Percentiles rank a stretch among this genome's conserved stretches.
These are phyloP conservation scores for Octomys mimax DNA, from an alignment of 2,797 vertebrate species.

Conservation along the genomic window DNA sequence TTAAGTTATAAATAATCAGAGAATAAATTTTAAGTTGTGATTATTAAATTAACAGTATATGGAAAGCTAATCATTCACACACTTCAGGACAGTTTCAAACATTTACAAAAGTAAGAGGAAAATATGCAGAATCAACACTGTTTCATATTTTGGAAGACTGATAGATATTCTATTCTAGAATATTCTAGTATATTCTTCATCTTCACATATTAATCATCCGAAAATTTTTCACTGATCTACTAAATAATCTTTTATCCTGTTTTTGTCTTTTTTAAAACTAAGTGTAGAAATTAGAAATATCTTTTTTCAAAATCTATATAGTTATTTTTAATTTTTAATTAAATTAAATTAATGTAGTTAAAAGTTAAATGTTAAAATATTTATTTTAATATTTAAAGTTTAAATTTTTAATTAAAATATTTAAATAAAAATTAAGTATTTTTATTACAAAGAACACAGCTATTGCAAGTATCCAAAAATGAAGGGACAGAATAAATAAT, in stretches of 20 bases:
- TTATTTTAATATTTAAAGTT: too few species aligned
- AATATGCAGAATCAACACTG: background rate
- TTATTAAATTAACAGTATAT: background rate
- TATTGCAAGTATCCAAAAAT: background rate
- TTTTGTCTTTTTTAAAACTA: background rate
- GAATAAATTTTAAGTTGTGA: background rate
- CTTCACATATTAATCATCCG: background rate
- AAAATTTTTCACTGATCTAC: background rate
- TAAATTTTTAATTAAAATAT: too few species aligned
- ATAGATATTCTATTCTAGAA: background rate
- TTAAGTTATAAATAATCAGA: background rate
- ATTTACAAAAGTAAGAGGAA: background rate
- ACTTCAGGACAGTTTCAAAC: background rate
- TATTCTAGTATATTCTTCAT: background rate
- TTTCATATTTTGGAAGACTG: background rate
- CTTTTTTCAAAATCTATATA: background rate
- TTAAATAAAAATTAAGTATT: background rate
- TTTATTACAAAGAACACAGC: background rate
- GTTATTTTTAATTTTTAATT: background rate
- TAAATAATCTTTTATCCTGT: background rate
- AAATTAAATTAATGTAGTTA: too few species aligned
- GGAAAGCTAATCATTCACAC: background rate
- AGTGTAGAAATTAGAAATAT: background rate
- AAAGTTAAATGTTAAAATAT: too few species aligned
- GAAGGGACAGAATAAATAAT: background rate